These are phyloP conservation scores for Aphidius gifuensis DNA, from an alignment of 1,140 invertebrate genomes.

Conservation along the genomic window DNA sequence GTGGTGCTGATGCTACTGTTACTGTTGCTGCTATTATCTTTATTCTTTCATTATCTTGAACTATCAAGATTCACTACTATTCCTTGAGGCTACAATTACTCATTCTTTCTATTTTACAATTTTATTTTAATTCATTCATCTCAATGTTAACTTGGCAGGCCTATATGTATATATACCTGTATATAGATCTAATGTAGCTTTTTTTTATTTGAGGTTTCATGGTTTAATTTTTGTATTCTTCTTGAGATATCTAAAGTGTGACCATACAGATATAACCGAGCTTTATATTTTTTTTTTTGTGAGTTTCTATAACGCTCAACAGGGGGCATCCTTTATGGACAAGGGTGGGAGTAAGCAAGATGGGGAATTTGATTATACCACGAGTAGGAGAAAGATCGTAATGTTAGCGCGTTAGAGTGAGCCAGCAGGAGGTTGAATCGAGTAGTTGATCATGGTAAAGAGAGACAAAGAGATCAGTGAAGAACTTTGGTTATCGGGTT, in stretches of 20 bases:
- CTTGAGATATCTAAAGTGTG: constrained; percentile 14
- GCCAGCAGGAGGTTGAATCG: constrained; percentile 23
- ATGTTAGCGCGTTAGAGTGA: constrained; percentile 18
- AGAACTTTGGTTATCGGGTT: not conserved
- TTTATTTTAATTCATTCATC: too few relatives aligned
- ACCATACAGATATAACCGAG: constrained; percentile 50
- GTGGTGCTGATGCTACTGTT: too few relatives aligned
- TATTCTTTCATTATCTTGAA: too few relatives aligned
- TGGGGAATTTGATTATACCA: not conserved
- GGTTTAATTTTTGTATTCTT: not conserved
- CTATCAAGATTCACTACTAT: too few relatives aligned
- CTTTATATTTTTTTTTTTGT: constrained; percentile 45
- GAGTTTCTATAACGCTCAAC: constrained; percentile 46
- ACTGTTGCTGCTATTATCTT: too few relatives aligned
- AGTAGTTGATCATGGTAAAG: constrained; percentile 3
- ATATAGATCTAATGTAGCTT: too few relatives aligned
- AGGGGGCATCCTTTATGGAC: constrained; percentile 40
- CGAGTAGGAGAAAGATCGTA: constrained; percentile 13
- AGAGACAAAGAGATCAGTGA: constrained; percentile 7
- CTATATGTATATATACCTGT: too few relatives aligned
- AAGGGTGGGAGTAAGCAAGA: constrained; percentile 28
- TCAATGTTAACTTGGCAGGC: too few relatives aligned
- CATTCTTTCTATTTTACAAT: too few relatives aligned
- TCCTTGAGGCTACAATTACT: too few relatives aligned
- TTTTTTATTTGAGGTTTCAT: too few relatives aligned